Evolutionary conservation across 2,797 vertebrate species (phyloP).

Genomic region (Acrossocheilus fasciatus): DNA sequence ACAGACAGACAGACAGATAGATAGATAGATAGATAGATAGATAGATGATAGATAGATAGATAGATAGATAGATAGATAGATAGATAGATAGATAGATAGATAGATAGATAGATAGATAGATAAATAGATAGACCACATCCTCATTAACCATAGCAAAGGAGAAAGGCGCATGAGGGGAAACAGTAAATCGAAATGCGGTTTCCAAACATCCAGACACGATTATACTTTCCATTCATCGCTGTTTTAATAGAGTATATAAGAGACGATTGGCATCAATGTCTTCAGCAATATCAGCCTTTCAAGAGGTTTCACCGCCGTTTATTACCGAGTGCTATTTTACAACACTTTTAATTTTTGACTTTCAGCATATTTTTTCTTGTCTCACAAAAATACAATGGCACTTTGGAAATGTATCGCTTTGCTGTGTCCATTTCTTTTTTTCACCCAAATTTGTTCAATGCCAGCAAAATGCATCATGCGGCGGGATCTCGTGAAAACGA

Average conservation of each 20-base stretch:
- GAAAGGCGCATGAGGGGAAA: background rate
- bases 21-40: constrained; percentile 46
- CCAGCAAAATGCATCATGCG: background rate
- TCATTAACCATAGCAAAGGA: background rate
- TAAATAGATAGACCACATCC: background rate
- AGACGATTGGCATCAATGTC: background rate
- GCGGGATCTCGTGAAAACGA: background rate
- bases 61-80: constrained; percentile 45
- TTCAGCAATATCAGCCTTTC: background rate
- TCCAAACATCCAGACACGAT: background rate
- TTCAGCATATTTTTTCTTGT: background rate
- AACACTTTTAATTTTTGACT: background rate
- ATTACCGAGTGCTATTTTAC: background rate
- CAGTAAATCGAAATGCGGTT: background rate
- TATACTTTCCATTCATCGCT: background rate
- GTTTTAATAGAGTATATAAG: constrained; percentile 21
- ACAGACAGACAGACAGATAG: constrained; percentile 33
- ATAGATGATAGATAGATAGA: constrained; percentile 49
- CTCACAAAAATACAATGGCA: constrained; percentile 17
- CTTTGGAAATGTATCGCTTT: constrained; percentile 19
- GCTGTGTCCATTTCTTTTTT: constrained; percentile 12
- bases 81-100: constrained; percentile 43
- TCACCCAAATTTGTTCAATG: constrained; percentile 15
- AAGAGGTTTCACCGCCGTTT: background rate
- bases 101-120: constrained; percentile 40